A percentile compares a stretch with the other conserved stretches of the same genome.
Conservation (phyloP, 2,888 invertebrate genomes). For the Phaonia tiefii region DNA sequence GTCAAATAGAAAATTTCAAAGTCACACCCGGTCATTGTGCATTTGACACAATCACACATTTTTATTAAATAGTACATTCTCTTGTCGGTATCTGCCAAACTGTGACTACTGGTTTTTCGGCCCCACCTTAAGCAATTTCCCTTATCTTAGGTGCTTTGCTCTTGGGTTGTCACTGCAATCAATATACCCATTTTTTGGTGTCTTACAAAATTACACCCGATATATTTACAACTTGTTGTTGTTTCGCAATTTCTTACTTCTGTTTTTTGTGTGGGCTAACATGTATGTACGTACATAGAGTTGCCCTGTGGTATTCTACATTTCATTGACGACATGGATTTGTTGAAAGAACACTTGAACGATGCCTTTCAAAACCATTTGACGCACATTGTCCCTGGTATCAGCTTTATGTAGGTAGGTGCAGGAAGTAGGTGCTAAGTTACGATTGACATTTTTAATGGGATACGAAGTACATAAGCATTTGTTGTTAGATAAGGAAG, state of each 20-base stretch:
- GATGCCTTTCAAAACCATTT: neutral
- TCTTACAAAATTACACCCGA: neutral
- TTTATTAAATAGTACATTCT: constrained; percentile 35
- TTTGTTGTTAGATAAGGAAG: no score
- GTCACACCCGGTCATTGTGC: constrained; percentile 42
- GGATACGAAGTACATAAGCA: no score
- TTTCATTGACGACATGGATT: neutral
- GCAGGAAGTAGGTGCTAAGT: neutral
- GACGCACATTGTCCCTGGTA: constrained; percentile 31
- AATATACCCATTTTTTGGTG: neutral
- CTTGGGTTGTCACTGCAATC: neutral
- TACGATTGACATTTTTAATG: no score
- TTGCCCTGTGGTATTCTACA: constrained; percentile 55
- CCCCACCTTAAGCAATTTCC: constrained; percentile 8
- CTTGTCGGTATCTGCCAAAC: neutral
- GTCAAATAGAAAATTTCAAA: constrained; percentile 53
- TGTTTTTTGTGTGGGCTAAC: constrained; percentile 64
- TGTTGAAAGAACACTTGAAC: constrained; percentile 10
- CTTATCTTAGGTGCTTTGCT: neutral
- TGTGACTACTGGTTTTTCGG: constrained; percentile 28
- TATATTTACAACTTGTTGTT: constrained; percentile 14
- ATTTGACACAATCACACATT: constrained; percentile 44
- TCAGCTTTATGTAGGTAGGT: neutral
- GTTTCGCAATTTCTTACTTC: constrained; percentile 39
- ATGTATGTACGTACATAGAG: constrained; percentile 67